phyloP scores from a whole-genome alignment of 2,113 vertebrate genomes.

The Chaenogobius annularis region DNA sequence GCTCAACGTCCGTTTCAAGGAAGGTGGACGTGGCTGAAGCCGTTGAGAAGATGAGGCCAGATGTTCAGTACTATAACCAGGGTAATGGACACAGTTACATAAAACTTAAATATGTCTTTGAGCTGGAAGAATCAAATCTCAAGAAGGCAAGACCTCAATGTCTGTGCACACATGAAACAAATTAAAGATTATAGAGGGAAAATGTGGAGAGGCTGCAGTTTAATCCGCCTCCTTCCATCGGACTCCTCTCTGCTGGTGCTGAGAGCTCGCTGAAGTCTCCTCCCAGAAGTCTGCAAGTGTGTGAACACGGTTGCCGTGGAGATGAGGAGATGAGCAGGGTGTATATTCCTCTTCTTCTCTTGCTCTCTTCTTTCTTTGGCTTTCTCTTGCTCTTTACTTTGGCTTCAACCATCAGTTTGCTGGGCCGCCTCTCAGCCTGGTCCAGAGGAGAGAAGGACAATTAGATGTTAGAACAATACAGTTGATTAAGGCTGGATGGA shows the following conservation, averaged over 20 bases:
- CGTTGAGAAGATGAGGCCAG: background rate
- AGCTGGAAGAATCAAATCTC: constrained; percentile 18
- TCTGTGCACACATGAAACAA: constrained; percentile 12
- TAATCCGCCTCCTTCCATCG: constrained; percentile 52
- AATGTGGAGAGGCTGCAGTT: constrained; percentile 24
- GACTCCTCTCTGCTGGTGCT: constrained; percentile 40
- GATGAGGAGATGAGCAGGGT: constrained; percentile 55
- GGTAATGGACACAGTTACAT: constrained; percentile 10
- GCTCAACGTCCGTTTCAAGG: constrained; percentile 11
- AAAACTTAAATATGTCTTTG: constrained; percentile 4
- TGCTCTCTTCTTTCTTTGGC: constrained; percentile 36
- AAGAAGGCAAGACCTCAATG: constrained; percentile 21
- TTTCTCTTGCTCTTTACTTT: constrained; percentile 41
- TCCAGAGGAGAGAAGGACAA: constrained; percentile 35
- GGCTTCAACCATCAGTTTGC: constrained; percentile 55
- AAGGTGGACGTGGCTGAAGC: background rate
- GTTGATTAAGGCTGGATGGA: constrained; percentile 39
- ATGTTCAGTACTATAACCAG: background rate
- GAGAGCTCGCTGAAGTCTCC: constrained; percentile 45
- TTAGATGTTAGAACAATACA: constrained; percentile 30
- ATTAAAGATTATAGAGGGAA: constrained; percentile 40
- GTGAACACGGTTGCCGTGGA: constrained; percentile 70
- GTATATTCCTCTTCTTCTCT: constrained; percentile 43
- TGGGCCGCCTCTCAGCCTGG: constrained; percentile 44
- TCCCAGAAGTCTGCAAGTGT: constrained; percentile 54